phyloP scores from a whole-genome alignment of 1,140 invertebrate species.

The Drosophila repletoides region DNA sequence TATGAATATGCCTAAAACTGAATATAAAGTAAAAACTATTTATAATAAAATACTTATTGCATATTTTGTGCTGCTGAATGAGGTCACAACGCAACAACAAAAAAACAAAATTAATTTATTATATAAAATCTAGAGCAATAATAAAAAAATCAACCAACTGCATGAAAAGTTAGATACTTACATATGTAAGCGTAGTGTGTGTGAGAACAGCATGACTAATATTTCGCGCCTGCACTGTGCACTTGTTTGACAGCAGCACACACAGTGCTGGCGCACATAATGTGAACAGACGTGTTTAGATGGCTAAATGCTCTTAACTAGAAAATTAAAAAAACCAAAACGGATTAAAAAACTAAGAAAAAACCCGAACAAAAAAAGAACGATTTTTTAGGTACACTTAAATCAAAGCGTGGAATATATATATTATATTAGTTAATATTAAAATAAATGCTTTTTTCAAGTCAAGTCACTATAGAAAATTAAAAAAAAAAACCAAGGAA shows the following conservation, averaged over 20 bases:
- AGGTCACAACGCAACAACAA: conserved; percentile 76
- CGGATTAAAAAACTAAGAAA: conserved; percentile 14
- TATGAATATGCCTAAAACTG: conserved; percentile 35
- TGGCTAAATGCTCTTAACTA: conserved; percentile 8
- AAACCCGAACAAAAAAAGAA: conserved; percentile 16
- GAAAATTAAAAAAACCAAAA: conserved; percentile 19
- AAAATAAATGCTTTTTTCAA: conserved; percentile 75
- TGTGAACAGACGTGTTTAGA: conserved; percentile 14
- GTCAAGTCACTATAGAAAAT: conserved; percentile 67
- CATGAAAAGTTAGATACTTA: conserved; percentile 29
- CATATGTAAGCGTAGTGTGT: conserved; percentile 11
- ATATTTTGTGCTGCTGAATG: conserved; percentile 79
- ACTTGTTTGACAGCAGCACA: conserved; percentile 4
- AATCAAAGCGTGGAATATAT: conserved; percentile 77
- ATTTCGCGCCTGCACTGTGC: conserved; percentile 32
- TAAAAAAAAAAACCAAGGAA: conserved; percentile 20
- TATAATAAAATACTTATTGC: conserved; percentile 55
- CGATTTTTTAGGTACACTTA: conserved; percentile 72
- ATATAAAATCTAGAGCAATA: conserved; percentile 65
- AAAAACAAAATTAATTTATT: conserved; percentile 52
- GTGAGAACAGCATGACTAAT: conserved; percentile 30
- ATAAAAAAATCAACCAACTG: conserved; percentile 24
- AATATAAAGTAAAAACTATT: conserved; percentile 35
- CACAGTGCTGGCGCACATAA: conserved; percentile 49
- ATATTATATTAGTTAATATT: conserved; percentile 75